These are phyloP conservation scores for Drosophila tripunctata DNA, from an alignment of 2,888 invertebrate species.

Conservation along the genomic window DNA sequence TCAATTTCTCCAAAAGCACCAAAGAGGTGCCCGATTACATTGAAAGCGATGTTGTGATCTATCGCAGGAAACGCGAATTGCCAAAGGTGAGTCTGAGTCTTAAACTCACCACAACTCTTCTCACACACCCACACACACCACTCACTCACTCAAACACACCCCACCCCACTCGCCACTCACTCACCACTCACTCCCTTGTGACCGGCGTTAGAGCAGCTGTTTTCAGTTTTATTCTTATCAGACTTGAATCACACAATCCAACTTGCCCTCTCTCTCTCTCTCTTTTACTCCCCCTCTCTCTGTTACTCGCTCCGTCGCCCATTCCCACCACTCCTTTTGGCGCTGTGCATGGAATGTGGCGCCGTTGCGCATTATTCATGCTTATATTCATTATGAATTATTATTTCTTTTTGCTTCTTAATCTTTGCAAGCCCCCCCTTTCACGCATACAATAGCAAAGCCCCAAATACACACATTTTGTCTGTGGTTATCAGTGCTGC, in stretches of 20 bases:
- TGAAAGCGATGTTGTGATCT: constrained; percentile 93
- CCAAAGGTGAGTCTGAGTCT: constrained; percentile 88
- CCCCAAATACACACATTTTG: constrained; percentile 31
- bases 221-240: constrained; percentile 43
- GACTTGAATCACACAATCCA: constrained; percentile 7
- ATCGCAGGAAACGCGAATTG: constrained; percentile 88
- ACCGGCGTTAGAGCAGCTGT: constrained; percentile 28
- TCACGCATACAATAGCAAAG: not conserved
- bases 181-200: no score
- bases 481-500: constrained; percentile 33
- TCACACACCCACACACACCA: no score
- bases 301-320: not conserved
- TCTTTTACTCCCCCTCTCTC: not conserved
- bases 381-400: constrained; percentile 56
- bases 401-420: constrained; percentile 56
- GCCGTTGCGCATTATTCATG: constrained; percentile 67
- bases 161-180: no score
- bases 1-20: constrained; percentile 91
- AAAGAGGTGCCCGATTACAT: constrained; percentile 96
- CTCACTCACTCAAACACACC: no score
- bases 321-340: not conserved
- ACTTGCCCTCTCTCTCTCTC: not conserved
- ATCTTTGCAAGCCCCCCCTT: constrained; percentile 50
- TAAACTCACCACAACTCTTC: no score
- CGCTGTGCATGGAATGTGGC: constrained; percentile 44